Conservation (phyloP, 2,113 vertebrate genomes). For the Antidorcas marsupialis region DNA sequence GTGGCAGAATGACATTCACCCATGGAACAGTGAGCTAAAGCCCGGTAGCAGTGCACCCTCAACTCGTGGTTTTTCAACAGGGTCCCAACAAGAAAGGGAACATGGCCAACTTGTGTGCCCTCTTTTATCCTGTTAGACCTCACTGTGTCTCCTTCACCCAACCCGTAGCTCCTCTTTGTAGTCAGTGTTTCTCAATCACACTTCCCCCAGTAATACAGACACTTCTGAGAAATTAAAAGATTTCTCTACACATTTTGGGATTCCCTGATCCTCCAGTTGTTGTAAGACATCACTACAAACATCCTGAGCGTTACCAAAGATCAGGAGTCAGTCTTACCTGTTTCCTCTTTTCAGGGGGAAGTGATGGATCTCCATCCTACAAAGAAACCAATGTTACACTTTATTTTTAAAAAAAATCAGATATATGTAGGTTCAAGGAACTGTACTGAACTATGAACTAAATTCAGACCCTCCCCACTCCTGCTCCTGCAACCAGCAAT, state of each 20-base stretch:
- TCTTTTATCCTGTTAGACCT: not conserved
- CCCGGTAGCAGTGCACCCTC: fast-evolving
- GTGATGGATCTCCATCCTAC: constrained; percentile 94
- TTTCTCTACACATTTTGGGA: too few species aligned
- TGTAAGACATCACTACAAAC: not conserved
- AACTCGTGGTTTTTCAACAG: not conserved
- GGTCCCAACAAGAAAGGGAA: not conserved
- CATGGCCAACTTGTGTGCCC: not conserved
- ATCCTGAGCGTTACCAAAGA: not conserved
- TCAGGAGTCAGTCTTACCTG: constrained; percentile 84
- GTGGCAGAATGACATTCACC: not conserved
- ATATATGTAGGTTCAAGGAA: not conserved
- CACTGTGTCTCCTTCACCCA: not conserved
- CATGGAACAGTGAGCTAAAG: not conserved
- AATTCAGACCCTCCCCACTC: not conserved
- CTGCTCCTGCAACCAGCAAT: not conserved
- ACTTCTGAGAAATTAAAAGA: not conserved
- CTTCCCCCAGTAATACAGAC: not conserved
- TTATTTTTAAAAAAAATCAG: not conserved
- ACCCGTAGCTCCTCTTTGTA: not conserved
- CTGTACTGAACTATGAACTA: not conserved
- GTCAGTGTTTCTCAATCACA: not conserved
- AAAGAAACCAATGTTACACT: constrained; percentile 54
- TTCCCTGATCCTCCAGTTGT: not conserved
- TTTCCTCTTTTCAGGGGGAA: constrained; percentile 96